Evolutionary conservation across 2,113 vertebrate genomes (phyloP), one percentile per base, ranked within the genome.

Genomic region (Ia io): DNA sequence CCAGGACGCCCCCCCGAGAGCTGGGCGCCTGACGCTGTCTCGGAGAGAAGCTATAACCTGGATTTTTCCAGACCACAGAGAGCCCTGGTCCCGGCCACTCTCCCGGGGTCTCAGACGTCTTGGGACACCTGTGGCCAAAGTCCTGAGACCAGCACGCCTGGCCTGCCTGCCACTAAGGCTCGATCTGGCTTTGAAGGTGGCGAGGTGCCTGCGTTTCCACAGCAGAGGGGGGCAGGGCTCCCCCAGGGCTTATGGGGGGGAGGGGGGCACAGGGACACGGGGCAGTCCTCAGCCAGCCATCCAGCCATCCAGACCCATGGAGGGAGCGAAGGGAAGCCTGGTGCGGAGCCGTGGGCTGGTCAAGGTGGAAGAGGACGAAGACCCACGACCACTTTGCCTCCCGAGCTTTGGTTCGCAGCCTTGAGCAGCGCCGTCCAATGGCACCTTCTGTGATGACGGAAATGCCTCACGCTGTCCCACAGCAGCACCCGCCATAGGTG

Each of bases 351-450:
- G 40, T 3, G 42, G 84, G 16, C 42, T 5, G 9, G 37, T 44
- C n/a, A 6, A 23, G 13, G 61, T 28, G 35, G 23, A 8, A 9
- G 47, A 47, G 63, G 28, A 53, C 2, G 23, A 44, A 35, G 20
- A 3, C 44, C 53, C 18, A 1, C 0, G 11, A 8, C 63, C 59
- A 28, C 59, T 28, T 30, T 5, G 9, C 59, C 59, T 13, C 76
- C 20, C 6, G 35, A 22, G 28, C 40, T 56, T 30, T 37, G 25
- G 47, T 53, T 59, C 1, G 3, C 35, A 63, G 73, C 10, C n/a
- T 77, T n/a, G n/a, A 51, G 3, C 30, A 30, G 37, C 0, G 0
- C 73, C 2, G 1, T 4, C 7, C 18, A 11, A 1, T 0, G 13
- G 53, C 87, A 80, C 49, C 76, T 78, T 40, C 69, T 5, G 32